These are phyloP conservation scores for Nesogale talazaci DNA, from an alignment of 2,113 vertebrate species.

Conservation along the genomic window DNA sequence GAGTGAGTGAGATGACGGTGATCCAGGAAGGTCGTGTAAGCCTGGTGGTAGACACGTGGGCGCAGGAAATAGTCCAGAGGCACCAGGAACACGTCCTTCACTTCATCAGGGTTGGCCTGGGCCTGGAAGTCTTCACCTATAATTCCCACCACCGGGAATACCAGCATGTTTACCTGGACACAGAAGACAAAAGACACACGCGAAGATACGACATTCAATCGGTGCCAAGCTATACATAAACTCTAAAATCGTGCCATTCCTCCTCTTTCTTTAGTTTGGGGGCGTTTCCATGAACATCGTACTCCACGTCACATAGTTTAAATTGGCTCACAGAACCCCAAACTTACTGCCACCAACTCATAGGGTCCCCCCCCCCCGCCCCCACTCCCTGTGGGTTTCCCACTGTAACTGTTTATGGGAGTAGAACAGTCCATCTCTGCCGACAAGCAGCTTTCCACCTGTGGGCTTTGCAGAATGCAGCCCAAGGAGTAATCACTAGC, in stretches of 20 bases:
- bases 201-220: neutral
- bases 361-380: no score
- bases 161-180: slow-evolving; percentile 86
- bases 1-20: slow-evolving; percentile 73
- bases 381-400: no score
- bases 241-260: neutral
- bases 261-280: no score
- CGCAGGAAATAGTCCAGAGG: slow-evolving; percentile 92
- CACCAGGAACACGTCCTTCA: slow-evolving; percentile 91
- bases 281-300: no score
- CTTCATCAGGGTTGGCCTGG: slow-evolving; percentile 91
- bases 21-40: neutral
- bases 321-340: no score
- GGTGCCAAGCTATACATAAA: neutral
- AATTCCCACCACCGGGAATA: slow-evolving; percentile 94
- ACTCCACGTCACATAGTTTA: no score
- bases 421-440: no score
- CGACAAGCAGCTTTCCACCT: no score
- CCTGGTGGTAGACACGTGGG: slow-evolving; percentile 81
- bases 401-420: no score
- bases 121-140: slow-evolving; percentile 90
- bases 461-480: no score
- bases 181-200: neutral
- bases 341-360: no score
- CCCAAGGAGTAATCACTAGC: no score